Conservation (phyloP, 2,888 invertebrate species). For the Polydrusus pterygomalis region DNA sequence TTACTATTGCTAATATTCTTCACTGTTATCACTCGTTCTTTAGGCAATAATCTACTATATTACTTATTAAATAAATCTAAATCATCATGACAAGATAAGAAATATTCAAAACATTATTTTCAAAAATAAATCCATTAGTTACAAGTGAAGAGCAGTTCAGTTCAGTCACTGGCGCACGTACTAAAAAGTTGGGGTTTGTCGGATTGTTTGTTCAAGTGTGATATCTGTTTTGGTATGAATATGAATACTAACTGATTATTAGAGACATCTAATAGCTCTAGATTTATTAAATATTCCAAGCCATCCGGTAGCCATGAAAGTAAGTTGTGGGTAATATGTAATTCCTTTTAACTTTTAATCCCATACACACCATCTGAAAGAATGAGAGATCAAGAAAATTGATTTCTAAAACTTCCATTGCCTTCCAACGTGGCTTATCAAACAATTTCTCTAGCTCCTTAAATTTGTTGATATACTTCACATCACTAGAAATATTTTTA, state of each 20-base stretch:
- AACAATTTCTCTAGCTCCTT: constrained; percentile 59
- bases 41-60: no score
- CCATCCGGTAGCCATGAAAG: constrained; percentile 61
- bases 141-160: no score
- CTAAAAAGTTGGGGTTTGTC: no score
- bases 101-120: no score
- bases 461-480: constrained; percentile 54
- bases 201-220: no score
- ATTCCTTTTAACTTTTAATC: constrained; percentile 58
- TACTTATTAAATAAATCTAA: no score
- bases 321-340: constrained; percentile 58
- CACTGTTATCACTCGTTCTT: no score
- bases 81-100: no score
- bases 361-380: constrained; percentile 60
- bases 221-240: constrained; percentile 57
- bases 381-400: constrained; percentile 55
- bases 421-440: constrained; percentile 58
- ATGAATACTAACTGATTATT: constrained; percentile 56
- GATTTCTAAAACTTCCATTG: constrained; percentile 57
- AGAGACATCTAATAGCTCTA: constrained; percentile 60
- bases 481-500: constrained; percentile 7
- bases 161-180: no score
- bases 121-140: no score
- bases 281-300: constrained; percentile 59
- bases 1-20: no score